Evolutionary conservation across 2,113 vertebrate species (phyloP).

Genomic region (Crypturellus undulatus): DNA sequence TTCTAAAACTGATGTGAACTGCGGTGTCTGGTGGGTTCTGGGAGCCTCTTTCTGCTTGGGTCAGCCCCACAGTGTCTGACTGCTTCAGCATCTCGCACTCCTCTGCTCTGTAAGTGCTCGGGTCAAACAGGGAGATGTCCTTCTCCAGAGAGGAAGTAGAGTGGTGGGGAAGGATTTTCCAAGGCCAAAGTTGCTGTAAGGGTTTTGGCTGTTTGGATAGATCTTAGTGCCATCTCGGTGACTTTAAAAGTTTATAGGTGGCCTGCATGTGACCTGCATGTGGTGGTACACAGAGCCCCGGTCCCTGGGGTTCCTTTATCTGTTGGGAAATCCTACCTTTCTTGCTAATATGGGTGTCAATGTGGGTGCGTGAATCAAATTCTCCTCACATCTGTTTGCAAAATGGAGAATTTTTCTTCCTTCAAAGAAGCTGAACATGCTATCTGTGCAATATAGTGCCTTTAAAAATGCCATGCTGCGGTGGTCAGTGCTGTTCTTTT

Average conservation of each 20-base stretch:
- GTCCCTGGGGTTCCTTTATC: neutral
- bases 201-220: neutral
- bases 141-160: neutral
- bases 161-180: neutral
- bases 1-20: neutral
- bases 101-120: neutral
- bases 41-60: neutral
- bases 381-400: neutral
- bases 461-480: neutral
- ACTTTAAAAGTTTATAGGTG: neutral
- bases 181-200: neutral
- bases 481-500: neutral
- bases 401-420: neutral
- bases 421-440: neutral
- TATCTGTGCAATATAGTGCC: neutral
- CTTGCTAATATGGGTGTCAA: neutral
- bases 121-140: neutral
- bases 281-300: neutral
- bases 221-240: neutral
- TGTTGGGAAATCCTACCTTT: neutral
- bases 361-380: neutral
- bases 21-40: neutral
- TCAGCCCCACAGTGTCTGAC: neutral
- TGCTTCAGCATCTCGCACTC: neutral
- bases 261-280: rapidly evolving